Percentiles rank a stretch among this genome's conserved stretches.
These are phyloP conservation scores for Molossus alvarezi DNA, from an alignment of 2,797 vertebrate species.

Conservation along the genomic window DNA sequence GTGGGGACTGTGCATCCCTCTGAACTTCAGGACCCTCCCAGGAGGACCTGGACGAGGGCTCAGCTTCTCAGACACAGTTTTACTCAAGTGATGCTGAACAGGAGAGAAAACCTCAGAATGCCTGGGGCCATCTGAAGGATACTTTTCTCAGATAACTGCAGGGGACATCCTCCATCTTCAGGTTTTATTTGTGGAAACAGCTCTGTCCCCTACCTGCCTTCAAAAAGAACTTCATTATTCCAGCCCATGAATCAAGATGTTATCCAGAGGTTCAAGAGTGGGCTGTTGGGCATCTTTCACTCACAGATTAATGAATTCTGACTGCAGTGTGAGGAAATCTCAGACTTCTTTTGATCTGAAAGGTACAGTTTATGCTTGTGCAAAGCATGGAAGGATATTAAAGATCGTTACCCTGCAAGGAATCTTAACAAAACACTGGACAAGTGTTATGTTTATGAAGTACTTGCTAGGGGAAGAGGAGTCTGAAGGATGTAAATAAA, in stretches of 20 bases:
- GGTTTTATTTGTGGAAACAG: constrained; percentile 59
- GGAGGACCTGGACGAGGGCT: neutral
- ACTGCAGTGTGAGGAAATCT: constrained; percentile 69
- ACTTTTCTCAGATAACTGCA: neutral
- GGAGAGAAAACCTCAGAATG: neutral
- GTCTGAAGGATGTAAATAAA: constrained; percentile 29
- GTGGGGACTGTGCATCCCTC: fast-evolving
- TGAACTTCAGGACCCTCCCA: neutral
- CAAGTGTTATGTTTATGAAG: constrained; percentile 26
- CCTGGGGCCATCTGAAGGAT: neutral
- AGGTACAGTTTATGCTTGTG: constrained; percentile 74
- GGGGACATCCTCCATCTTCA: neutral
- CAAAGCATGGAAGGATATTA: constrained; percentile 76
- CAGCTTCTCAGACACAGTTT: neutral
- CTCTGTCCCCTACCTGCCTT: constrained; percentile 79
- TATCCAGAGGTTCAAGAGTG: constrained; percentile 73
- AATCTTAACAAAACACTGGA: constrained; percentile 48
- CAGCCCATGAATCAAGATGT: constrained; percentile 69
- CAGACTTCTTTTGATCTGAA: constrained; percentile 77
- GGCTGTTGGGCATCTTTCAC: constrained; percentile 72
- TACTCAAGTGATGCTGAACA: neutral
- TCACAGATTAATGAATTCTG: constrained; percentile 74
- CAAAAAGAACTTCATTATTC: constrained; percentile 74
- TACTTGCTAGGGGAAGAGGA: neutral
- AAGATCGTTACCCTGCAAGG: constrained; percentile 62